Evolutionary conservation across 2,888 invertebrate genomes (phyloP), one percentile per base, ranked within the genome.

Genomic region (Tachina lurida): DNA sequence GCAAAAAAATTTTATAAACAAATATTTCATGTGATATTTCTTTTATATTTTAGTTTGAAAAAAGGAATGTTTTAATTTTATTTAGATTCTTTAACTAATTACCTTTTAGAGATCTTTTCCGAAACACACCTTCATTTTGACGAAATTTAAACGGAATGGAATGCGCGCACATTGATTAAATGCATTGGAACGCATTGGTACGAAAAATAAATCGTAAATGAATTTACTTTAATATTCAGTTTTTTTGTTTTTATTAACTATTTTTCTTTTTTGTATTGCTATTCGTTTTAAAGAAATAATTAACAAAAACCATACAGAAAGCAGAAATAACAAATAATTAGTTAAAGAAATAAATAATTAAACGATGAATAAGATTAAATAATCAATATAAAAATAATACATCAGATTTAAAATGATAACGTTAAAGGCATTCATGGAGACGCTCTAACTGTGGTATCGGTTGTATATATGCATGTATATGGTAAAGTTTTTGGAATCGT

Each of bases 91-190:
- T 88, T 90, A 91, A 91, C 92, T 95, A 95, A 95, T 96, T 97
- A 97, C 97, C 97, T 97, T 97, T 97, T 96, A 97, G 96, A 95
- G 97, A 97, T 96, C 97, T 96, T 97, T 97, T 97, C 96, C 97
- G 97, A 97, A 97, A 97, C 96, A 97, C 96, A 96, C 97, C 97
- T 97, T 93, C 93, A 92, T 79, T 79, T 91, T 92, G 92, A 92
- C 92, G 92, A 94, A 92, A 91, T 87, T 77, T 75, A 47, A 91
- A 92, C 90, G 93, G 93, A 93, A 93, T 94, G 94, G 94, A 94
- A 94, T 94, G 94, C 93, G 93, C 93, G 93, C 93, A 93, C 92
- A 93, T 91, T 76, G 31, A 75, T 81, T 39, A 81, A 49, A 91
- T 93, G 93, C 93, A 93, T 91, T 91, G 88, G 73, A 80, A 91